Evolutionary conservation across 2,113 vertebrate species (phyloP).

Genomic region (Geococcyx californianus): DNA sequence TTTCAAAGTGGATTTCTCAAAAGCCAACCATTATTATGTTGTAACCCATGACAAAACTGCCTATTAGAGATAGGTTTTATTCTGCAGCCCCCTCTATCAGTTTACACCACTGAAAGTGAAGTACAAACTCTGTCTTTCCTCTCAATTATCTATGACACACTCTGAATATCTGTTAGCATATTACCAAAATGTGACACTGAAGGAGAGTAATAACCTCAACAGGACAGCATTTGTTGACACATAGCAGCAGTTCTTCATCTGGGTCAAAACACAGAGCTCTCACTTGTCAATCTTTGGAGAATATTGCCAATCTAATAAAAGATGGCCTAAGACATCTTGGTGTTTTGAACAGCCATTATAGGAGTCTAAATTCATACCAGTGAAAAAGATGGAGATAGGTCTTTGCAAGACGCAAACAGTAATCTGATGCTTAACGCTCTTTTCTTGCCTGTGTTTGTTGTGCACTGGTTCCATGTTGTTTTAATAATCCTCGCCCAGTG

Average conservation of each 20-base stretch:
- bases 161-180: accelerated
- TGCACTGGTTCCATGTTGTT: neutral
- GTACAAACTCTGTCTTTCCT: neutral
- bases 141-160: neutral
- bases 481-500: neutral
- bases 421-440: neutral
- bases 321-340: neutral
- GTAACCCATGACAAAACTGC: neutral
- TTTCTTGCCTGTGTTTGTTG: neutral
- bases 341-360: neutral
- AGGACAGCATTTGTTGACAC: neutral
- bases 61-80: neutral
- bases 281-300: neutral
- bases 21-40: neutral
- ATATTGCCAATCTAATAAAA: neutral
- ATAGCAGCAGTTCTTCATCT: neutral
- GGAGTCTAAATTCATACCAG: neutral
- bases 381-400: neutral
- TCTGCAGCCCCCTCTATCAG: neutral
- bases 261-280: neutral
- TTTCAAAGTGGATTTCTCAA: neutral
- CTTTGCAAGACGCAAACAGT: neutral
- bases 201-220: neutral
- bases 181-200: neutral
- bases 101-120: neutral